Base-by-base conservation (phyloP, 2,888 invertebrate species). In the Eulithis prunata region DNA sequence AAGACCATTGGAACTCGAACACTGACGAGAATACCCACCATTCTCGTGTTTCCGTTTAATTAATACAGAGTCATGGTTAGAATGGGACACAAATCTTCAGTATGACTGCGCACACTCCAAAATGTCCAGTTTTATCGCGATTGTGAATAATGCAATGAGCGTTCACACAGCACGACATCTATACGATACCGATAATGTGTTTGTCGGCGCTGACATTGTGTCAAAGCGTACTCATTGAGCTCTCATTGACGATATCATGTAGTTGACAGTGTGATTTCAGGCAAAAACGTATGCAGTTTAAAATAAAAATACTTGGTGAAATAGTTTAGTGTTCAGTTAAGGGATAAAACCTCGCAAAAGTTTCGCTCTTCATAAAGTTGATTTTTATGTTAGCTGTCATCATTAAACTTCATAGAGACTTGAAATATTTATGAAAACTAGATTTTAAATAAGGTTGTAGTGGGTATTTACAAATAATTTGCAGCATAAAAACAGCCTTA, bases 41-140 rank as follows among this genome's bases (percentile, higher is more conserved):
- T 89, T 88, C 82, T 75, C 87, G 84, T 91, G 91, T 90, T 90
- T 90, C 86, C 85, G 85, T 91, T 91, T 91, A 90, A 91, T 91
- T 91, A 90, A 90, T 88, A 85, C 84, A 81, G 78, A 84, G 82
- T 84, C 86, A 84, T 80, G 81, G 80, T 72, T 62, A 49, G 63
- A 60, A 41, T 49, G 47, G 63, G 53, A 57, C 56, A 56, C 59
- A 55, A 47, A 52, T 63, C 57, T 63, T 66, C 62, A 53, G 52
- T 53, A 46, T 58, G 51, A 58, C 54, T 51, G 77, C 77, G 77
- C 77, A 43, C 56, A 43, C 43, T 57, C 38, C 21, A n/a, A 47
- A 63, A 38, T 46, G 57, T 53, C 28, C 41, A 14, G 57, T 45
- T 53, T 53, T 45, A 38, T 53, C 7, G 53, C 8, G 21, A 36